A percentile compares a stretch with the other conserved stretches of the same genome.
These are phyloP conservation scores for Pangasius macronema DNA, from an alignment of 2,797 vertebrate genomes.

Conservation along the genomic window DNA sequence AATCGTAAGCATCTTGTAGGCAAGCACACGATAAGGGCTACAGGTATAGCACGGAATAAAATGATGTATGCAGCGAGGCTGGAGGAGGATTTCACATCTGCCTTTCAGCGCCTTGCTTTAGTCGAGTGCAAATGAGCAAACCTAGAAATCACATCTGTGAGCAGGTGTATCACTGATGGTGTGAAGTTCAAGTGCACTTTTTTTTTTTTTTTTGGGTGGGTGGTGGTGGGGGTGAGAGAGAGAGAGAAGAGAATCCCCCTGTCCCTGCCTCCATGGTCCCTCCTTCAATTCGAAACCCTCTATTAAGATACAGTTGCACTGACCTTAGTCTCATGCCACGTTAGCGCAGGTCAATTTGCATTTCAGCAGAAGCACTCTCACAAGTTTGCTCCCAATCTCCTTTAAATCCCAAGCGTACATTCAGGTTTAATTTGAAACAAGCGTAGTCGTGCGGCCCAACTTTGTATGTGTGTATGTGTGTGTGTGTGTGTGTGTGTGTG, in stretches of 20 bases:
- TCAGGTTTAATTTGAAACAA: conserved; percentile 61
- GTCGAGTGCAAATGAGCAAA: conserved; percentile 3
- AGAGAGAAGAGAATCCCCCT: conserved; percentile 65
- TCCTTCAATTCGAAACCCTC: conserved; percentile 72
- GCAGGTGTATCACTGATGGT: conserved; percentile 49
- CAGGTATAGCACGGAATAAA: not conserved
- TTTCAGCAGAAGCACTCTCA: conserved; percentile 71
- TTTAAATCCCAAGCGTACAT: conserved; percentile 54
- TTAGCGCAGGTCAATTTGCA: conserved; percentile 77
- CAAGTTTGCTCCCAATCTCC: conserved; percentile 63
- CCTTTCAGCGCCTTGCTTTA: not conserved
- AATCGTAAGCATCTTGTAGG: not conserved
- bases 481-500: not conserved
- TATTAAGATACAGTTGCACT: conserved; percentile 81
- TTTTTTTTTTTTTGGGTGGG: no score
- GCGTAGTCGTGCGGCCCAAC: conserved; percentile 55
- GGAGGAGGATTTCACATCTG: not conserved
- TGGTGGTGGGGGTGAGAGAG: not conserved
- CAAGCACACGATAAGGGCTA: not conserved
- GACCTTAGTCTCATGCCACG: conserved; percentile 80
- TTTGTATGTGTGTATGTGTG: conserved; percentile 45
- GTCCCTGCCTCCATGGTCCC: conserved; percentile 14
- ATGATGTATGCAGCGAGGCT: not conserved
- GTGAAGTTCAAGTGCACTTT: conserved; percentile 75
- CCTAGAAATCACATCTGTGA: conserved; percentile 9